phyloP scores from a whole-genome alignment of 1,140 invertebrate genomes.

The Plectrocnemia conspersa region DNA sequence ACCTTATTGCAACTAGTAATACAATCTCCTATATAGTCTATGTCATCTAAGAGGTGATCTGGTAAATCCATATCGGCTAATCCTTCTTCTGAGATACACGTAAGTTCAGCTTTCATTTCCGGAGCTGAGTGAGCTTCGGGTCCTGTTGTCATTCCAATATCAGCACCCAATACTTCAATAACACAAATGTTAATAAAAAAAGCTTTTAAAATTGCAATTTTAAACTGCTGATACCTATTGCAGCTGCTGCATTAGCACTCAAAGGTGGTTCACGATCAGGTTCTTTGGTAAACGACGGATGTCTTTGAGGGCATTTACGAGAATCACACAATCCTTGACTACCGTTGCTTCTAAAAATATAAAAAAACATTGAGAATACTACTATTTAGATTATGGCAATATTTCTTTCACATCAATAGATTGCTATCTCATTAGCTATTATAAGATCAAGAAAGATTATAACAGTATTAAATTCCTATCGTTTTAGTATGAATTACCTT shows the following conservation, averaged over 20 bases:
- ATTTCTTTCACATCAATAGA: no score
- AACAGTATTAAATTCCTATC: no score
- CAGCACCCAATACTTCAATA: conserved; percentile 50
- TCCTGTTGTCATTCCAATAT: conserved; percentile 47
- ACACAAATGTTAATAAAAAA: no score
- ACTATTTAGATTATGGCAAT: no score
- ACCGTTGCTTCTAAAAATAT: conserved; percentile 26
- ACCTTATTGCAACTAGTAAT: conserved; percentile 87
- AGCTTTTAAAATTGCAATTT: no score
- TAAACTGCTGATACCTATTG: conserved; percentile 35
- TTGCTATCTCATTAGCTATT: no score
- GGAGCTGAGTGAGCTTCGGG: conserved; percentile 45
- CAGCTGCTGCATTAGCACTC: conserved; percentile 45
- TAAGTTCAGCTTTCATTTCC: conserved; percentile 64
- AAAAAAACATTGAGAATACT: no score
- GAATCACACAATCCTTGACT: conserved; percentile 48
- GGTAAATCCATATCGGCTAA: conserved; percentile 78
- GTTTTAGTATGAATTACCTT: conserved; percentile 43
- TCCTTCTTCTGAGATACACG: conserved; percentile 83
- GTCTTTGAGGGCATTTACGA: conserved; percentile 54
- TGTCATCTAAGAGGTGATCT: conserved; percentile 73
- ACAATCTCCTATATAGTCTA: conserved; percentile 78
- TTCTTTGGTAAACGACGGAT: conserved; percentile 57
- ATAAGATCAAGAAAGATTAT: no score
- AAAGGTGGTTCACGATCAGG: conserved; percentile 53